Percentiles rank a stretch among this genome's conserved stretches.
These are phyloP conservation scores for Habrosyne pyritoides DNA, from an alignment of 2,888 invertebrate genomes.

Conservation along the genomic window DNA sequence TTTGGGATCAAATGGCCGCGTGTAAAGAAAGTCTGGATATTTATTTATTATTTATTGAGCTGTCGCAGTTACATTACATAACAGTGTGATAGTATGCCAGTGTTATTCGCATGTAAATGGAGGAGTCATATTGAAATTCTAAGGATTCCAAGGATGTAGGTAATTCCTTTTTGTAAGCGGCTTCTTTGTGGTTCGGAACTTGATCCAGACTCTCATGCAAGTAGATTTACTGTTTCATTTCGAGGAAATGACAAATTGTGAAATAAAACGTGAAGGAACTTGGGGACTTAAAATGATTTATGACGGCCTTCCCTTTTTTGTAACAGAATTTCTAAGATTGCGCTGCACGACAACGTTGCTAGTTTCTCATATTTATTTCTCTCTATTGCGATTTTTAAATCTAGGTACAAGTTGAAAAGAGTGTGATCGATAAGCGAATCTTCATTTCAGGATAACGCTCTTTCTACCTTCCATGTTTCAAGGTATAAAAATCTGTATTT, in stretches of 20 bases:
- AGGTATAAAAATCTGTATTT: no score
- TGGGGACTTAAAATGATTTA: conserved; percentile 22
- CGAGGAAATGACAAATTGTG: conserved; percentile 7
- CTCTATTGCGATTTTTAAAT: background rate
- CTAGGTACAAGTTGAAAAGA: no score
- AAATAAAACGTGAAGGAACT: conserved; percentile 17
- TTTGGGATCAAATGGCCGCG: no score
- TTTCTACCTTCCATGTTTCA: no score
- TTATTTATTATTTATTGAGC: no score
- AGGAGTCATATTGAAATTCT: conserved; percentile 75
- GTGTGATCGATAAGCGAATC: no score
- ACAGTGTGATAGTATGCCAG: conserved; percentile 37
- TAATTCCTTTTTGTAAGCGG: conserved; percentile 61
- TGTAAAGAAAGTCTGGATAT: no score
- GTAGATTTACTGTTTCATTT: conserved; percentile 17
- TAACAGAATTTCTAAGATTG: background rate
- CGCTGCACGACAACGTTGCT: background rate
- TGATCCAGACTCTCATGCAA: conserved; percentile 23
- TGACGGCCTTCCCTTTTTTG: conserved; percentile 1
- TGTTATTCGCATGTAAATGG: conserved; percentile 70
- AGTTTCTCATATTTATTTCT: background rate
- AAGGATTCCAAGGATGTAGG: conserved; percentile 66
- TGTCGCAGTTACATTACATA: conserved; percentile 15
- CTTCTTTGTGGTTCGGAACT: conserved; percentile 47
- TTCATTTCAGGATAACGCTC: no score